These are phyloP conservation scores for Sorex araneus DNA, from an alignment of 2,113 vertebrate genomes.

Conservation along the genomic window DNA sequence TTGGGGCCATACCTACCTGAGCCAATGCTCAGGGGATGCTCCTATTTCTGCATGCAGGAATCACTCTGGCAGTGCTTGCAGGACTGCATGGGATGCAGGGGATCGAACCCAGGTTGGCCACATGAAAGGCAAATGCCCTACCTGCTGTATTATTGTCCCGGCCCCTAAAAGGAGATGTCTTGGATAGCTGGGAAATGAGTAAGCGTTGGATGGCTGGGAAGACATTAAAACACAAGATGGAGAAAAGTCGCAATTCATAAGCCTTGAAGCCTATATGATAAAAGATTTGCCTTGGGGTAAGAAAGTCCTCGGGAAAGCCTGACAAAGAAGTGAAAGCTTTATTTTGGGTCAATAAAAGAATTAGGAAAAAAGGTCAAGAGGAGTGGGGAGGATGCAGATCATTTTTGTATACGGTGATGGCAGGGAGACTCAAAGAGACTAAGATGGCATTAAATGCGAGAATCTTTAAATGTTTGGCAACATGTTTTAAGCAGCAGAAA, in stretches of 20 bases:
- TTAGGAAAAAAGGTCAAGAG: not conserved
- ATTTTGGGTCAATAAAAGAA: constrained; percentile 18
- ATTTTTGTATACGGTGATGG: rapidly evolving
- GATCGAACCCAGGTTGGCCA: too few species aligned
- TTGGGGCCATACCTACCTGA: too few species aligned
- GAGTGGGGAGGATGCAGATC: not conserved
- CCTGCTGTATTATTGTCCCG: too few species aligned
- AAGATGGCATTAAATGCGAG: not conserved
- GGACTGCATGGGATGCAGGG: too few species aligned
- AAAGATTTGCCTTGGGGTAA: not conserved
- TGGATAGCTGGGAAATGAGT: not conserved
- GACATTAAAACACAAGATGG: not conserved
- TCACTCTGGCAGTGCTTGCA: too few species aligned
- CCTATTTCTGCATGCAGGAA: too few species aligned
- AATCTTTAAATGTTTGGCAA: not conserved
- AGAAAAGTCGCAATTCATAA: not conserved
- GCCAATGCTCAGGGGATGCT: too few species aligned
- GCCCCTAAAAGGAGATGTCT: not conserved
- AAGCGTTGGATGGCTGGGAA: not conserved
- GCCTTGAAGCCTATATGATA: not conserved
- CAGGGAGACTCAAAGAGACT: not conserved
- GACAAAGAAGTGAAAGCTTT: constrained; percentile 47
- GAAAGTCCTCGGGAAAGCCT: not conserved
- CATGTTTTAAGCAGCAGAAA: not conserved
- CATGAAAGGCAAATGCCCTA: too few species aligned